Percentiles rank a stretch among this genome's conserved stretches.
These are phyloP conservation scores for Lagorchestes hirsutus DNA, from an alignment of 2,797 vertebrate genomes.

Conservation along the genomic window DNA sequence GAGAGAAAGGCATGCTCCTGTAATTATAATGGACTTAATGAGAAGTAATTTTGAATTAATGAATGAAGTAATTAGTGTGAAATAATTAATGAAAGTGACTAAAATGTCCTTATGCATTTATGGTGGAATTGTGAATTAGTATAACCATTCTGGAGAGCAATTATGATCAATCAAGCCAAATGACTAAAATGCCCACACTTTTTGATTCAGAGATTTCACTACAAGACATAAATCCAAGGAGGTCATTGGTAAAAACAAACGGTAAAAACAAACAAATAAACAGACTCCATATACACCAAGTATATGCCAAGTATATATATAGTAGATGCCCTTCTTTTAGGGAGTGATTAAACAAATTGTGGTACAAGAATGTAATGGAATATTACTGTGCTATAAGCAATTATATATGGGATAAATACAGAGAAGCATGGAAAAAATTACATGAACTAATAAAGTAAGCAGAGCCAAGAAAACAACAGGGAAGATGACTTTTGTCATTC, in stretches of 20 bases:
- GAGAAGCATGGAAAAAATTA: neutral
- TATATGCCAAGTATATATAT: no score
- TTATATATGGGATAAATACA: neutral
- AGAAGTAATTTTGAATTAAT: neutral
- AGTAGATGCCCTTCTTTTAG: neutral
- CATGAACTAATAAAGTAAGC: neutral
- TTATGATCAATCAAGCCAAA: neutral
- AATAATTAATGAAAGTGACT: neutral
- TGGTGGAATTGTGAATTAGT: neutral
- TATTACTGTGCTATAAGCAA: neutral
- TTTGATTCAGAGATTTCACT: neutral
- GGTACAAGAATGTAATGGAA: neutral
- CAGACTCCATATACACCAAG: neutral
- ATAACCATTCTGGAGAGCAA: neutral
- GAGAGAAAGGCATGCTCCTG: neutral
- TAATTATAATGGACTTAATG: neutral
- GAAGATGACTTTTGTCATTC: neutral
- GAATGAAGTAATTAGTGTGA: neutral
- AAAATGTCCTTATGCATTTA: neutral
- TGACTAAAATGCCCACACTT: neutral
- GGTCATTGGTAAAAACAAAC: neutral
- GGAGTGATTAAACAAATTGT: neutral
- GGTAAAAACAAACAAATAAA: neutral
- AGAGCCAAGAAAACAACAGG: neutral
- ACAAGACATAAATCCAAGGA: neutral